Base-by-base conservation (phyloP, 2,888 invertebrate species). In the Globia sparganii region DNA sequence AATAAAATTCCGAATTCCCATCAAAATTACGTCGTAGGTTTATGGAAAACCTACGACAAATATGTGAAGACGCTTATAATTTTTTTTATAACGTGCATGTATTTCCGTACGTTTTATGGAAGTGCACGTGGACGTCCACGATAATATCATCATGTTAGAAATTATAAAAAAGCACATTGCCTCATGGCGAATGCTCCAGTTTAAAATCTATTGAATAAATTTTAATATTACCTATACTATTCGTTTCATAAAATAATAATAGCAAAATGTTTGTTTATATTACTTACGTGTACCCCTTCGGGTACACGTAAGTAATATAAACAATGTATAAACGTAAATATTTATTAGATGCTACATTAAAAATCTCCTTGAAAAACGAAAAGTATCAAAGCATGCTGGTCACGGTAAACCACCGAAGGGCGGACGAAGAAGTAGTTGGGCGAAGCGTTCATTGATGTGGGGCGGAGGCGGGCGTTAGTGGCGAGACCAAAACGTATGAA, bases 371-470 rank as follows among this genome's bases (percentile, higher is more conserved):
- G 0, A 37, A 34, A 65, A 67, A 72, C 9, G 2, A 28, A 53
- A 89, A 93, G 88, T 90, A 93, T 93, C 93, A 94, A 93, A 76
- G 80, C 15, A 0, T 58, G 4, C 78, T 4, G 56, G 28, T 84
- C 83, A 43, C 53, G 25, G 74, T 83, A 84, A 61, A 83, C 81
- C 49, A 88, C 87, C 91, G 90, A 91, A 92, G 93, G 93, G 93
- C 94, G 92, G 91, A 89, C 89, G 85, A 88, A 89, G 91, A 91
- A 93, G 92, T 93, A 91, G 93, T 92, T 91, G 91, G 91, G 92
- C 92, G 89, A 91, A 90, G 89, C 92, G 90, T 90, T 92, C 95
- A 95, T 95, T 95, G 94, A 95, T 94, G 95, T 94, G 93, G 92
- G 93, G 94, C 94, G 93, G 90, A 91, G 92, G 89, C 92, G 91